Conservation (phyloP, 2,797 vertebrate genomes). For the Gallirallus australis region DNA sequence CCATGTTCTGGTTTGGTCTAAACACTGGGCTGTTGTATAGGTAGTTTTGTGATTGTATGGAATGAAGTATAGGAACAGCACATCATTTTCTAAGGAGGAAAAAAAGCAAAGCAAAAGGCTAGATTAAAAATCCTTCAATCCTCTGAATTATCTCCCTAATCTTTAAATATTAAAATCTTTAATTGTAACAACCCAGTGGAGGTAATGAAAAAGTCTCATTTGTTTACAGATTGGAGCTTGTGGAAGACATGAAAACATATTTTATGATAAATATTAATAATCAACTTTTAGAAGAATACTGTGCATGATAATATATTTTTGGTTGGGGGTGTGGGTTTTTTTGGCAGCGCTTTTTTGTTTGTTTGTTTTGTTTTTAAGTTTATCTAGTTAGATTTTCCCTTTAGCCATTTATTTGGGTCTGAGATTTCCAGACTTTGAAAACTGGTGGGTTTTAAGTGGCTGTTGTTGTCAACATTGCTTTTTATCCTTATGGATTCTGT, state of each 20-base stretch:
- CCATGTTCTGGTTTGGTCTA: not conserved
- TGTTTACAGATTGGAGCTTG: not conserved
- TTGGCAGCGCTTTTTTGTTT: too few relatives aligned
- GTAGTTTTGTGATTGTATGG: not conserved
- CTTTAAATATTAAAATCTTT: not conserved
- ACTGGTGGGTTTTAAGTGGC: not conserved
- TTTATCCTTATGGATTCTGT: not conserved
- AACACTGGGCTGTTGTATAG: not conserved
- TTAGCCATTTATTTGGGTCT: not conserved
- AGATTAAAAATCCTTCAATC: not conserved
- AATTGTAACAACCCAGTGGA: not conserved
- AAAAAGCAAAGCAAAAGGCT: not conserved
- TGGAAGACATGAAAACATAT: not conserved
- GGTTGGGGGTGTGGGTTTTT: too few relatives aligned
- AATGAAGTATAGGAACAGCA: accelerated
- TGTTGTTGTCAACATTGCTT: not conserved
- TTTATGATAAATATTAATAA: not conserved
- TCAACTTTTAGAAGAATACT: not conserved
- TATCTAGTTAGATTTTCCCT: not conserved
- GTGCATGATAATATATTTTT: not conserved
- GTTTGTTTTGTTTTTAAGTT: not conserved
- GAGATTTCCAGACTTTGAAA: not conserved
- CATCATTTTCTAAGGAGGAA: not conserved
- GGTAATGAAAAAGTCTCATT: not conserved
- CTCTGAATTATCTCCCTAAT: not conserved